Evolutionary conservation across 1,140 invertebrate genomes (phyloP).

Genomic region (Sarcophaga peregrina): DNA sequence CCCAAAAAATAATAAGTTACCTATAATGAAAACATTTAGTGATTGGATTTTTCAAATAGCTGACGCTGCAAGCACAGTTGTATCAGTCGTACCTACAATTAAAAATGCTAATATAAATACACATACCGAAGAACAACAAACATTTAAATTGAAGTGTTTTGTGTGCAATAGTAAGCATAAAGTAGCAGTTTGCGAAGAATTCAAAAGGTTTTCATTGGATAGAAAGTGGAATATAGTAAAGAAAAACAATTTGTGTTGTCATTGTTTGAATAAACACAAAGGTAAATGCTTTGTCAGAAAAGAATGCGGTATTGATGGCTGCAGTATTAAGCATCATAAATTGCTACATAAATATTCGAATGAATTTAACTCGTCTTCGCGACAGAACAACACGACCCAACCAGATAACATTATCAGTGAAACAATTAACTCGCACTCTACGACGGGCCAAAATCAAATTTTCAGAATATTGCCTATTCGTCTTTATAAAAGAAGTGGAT

Average conservation of each 20-base stretch:
- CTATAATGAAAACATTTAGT: slow-evolving; percentile 9
- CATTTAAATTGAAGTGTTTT: not conserved
- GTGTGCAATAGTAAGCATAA: not conserved
- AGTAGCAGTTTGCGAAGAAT: not conserved
- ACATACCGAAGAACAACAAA: not conserved
- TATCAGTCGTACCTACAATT: not conserved
- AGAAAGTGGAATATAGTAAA: slow-evolving; percentile 21
- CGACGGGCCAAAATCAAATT: not conserved
- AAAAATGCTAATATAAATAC: not conserved
- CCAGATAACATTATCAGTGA: not conserved
- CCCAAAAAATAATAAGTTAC: not conserved
- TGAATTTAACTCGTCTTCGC: not conserved
- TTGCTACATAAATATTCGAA: slow-evolving; percentile 5
- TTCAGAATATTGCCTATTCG: slow-evolving; percentile 30
- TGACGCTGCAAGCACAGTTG: not conserved
- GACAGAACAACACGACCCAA: not conserved
- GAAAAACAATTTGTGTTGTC: slow-evolving; percentile 28
- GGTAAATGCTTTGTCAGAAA: slow-evolving; percentile 25
- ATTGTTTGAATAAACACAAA: slow-evolving; percentile 5
- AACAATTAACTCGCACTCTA: not conserved
- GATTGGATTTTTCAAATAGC: slow-evolving; percentile 20
- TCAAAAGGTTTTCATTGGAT: not conserved
- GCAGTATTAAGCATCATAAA: slow-evolving; percentile 33
- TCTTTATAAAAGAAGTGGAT: not conserved
- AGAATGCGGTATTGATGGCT: slow-evolving; percentile 28